These are phyloP conservation scores for Clarias batrachus DNA, from an alignment of 2,113 vertebrate genomes.

Conservation along the genomic window DNA sequence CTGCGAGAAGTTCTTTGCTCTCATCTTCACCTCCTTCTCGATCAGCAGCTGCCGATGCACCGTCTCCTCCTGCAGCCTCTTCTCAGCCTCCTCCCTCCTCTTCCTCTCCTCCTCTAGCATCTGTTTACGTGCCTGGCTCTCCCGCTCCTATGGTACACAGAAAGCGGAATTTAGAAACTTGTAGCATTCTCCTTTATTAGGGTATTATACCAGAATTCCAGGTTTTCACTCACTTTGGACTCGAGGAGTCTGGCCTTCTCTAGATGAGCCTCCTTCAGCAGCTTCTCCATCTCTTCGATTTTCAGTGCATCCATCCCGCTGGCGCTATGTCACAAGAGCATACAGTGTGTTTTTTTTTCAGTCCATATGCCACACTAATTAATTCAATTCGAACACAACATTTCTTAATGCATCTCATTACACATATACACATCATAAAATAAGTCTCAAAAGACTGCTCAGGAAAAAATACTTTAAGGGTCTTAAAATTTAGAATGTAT, in stretches of 20 bases:
- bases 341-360: neutral
- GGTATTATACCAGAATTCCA: neutral
- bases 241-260: slow-evolving; percentile 92
- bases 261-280: slow-evolving; percentile 88
- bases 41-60: slow-evolving; percentile 85
- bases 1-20: slow-evolving; percentile 94
- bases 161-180: neutral
- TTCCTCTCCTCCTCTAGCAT: slow-evolving; percentile 90
- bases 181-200: too few relatives aligned
- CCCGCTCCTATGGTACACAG: slow-evolving; percentile 79
- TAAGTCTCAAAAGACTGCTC: neutral
- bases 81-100: slow-evolving; percentile 86
- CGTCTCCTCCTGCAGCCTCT: slow-evolving; percentile 85
- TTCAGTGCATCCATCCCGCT: slow-evolving; percentile 81
- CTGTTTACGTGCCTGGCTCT: slow-evolving; percentile 82
- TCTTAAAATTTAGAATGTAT: neutral
- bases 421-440: neutral
- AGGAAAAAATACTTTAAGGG: neutral
- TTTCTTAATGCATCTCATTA: neutral
- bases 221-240: slow-evolving; percentile 77
- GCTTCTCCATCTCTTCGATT: slow-evolving; percentile 97
- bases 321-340: slow-evolving; percentile 66
- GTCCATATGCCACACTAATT: neutral
- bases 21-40: slow-evolving; percentile 93
- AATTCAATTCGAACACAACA: neutral